Evolutionary conservation across 2,797 vertebrate genomes (phyloP).

Genomic region (Antrozous pallidus): DNA sequence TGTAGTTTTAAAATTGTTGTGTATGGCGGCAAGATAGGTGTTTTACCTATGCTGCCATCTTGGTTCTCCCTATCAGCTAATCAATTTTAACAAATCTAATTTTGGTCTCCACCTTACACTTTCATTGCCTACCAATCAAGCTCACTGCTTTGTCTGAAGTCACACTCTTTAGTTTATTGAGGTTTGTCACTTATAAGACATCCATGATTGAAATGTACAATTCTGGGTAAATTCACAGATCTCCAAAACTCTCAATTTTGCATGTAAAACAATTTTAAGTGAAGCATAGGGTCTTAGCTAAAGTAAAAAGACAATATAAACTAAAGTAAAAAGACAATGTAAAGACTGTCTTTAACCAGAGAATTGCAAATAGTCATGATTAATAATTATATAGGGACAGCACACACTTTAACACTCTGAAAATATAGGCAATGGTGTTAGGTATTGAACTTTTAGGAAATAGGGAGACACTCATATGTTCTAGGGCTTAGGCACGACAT

Average conservation of each 20-base stretch:
- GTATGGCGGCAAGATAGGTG: too few species aligned
- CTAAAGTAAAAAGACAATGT: neutral
- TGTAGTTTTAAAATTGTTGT: too few species aligned
- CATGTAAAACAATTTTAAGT: neutral
- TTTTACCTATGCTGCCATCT: too few species aligned
- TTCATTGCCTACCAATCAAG: neutral
- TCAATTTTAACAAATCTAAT: neutral
- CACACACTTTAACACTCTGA: neutral
- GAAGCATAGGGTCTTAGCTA: neutral
- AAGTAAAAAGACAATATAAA: neutral
- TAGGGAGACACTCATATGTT: neutral
- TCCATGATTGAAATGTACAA: neutral
- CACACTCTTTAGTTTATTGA: neutral
- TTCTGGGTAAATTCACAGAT: neutral
- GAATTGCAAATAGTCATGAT: neutral
- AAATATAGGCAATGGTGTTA: neutral
- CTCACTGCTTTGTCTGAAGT: neutral
- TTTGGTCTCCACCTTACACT: neutral
- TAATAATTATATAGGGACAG: neutral
- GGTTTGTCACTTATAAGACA: neutral
- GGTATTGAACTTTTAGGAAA: neutral
- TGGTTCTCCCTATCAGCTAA: neutral
- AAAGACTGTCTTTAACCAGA: neutral
- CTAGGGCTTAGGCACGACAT: rapidly evolving
- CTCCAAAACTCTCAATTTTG: neutral